phyloP scores from a whole-genome alignment of 2,797 vertebrate genomes.

The Morus bassanus region DNA sequence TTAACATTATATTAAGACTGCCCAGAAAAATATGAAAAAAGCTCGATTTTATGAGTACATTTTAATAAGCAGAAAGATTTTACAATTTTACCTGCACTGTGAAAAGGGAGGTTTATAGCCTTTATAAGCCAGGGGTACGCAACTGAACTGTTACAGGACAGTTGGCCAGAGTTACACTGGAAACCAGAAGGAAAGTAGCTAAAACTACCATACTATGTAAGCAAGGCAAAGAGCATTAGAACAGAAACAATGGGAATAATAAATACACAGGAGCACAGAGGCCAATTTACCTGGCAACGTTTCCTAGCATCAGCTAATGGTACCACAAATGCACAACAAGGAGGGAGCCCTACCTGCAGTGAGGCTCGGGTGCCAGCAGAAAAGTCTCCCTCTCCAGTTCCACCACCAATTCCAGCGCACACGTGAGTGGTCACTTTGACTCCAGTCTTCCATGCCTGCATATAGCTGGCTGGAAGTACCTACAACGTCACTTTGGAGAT shows the following conservation, averaged over 20 bases:
- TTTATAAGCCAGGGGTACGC: not conserved
- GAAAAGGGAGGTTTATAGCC: not conserved
- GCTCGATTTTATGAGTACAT: not conserved
- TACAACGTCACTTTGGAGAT: not conserved
- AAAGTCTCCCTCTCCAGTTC: not conserved
- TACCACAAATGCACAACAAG: not conserved
- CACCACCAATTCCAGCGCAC: rapidly evolving
- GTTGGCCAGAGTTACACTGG: not conserved
- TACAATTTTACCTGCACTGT: not conserved
- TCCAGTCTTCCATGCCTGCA: not conserved
- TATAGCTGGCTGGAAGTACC: not conserved
- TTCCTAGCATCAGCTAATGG: not conserved
- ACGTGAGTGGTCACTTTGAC: rapidly evolving
- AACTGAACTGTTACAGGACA: not conserved
- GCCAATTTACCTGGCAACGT: not conserved
- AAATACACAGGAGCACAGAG: rapidly evolving
- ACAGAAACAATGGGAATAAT: not conserved
- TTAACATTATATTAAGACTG: not conserved
- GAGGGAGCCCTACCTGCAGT: not conserved
- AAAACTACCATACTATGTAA: not conserved
- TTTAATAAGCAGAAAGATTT: constrained; percentile 29
- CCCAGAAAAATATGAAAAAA: not conserved
- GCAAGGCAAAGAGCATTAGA: not conserved
- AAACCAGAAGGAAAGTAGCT: not conserved
- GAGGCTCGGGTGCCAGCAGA: not conserved